Percentiles rank a stretch among this genome's conserved stretches.
These are phyloP conservation scores for Eulimnadia texana DNA, from an alignment of 1,140 invertebrate species.

Conservation along the genomic window DNA sequence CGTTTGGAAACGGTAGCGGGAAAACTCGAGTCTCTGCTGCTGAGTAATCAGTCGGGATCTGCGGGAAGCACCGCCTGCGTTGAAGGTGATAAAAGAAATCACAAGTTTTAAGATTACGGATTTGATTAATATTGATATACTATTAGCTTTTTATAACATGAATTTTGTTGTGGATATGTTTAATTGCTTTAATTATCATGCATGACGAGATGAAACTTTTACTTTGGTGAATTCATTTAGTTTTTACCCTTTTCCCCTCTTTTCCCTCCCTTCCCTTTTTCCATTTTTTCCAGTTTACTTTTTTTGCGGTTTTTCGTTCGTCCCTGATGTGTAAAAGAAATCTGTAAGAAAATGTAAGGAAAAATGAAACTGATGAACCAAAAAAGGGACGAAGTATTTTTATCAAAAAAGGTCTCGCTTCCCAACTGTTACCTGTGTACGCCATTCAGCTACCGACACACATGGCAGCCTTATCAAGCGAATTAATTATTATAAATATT, in stretches of 20 bases:
- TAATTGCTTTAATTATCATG: too few species aligned
- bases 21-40: slow-evolving; percentile 3
- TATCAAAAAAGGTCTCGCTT: neutral
- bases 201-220: too few species aligned
- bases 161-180: too few species aligned
- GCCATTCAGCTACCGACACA: neutral
- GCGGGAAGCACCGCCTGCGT: too few species aligned
- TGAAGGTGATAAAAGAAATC: neutral
- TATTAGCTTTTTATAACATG: too few species aligned
- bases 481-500: neutral
- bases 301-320: too few species aligned
- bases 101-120: neutral
- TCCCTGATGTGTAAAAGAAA: neutral
- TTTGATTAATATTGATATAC: too few species aligned
- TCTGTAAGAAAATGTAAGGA: neutral
- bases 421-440: neutral
- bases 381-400: neutral
- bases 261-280: too few species aligned
- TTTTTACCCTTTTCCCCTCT: too few species aligned
- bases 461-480: neutral
- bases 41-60: neutral
- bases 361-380: neutral
- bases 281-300: too few species aligned
- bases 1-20: slow-evolving; percentile 5
- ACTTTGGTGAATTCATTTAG: too few species aligned